Percentiles rank a stretch among this genome's conserved stretches.
Conservation (phyloP, 2,113 vertebrate genomes). For the Romanogobio albipinnatus region DNA sequence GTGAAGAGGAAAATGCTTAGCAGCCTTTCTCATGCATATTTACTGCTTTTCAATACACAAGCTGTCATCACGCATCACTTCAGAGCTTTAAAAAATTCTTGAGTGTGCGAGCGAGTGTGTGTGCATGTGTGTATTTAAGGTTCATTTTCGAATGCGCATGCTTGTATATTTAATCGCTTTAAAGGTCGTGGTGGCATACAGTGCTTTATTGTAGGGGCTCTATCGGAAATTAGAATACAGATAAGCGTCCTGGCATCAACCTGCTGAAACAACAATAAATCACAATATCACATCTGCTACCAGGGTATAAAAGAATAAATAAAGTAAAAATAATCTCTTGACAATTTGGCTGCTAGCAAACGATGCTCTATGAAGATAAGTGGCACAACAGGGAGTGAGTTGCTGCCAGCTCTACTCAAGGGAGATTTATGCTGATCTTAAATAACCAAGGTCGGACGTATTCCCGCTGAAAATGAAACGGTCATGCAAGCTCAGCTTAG, state of each 20-base stretch:
- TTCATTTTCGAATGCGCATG: constrained; percentile 51
- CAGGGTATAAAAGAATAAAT: constrained; percentile 51
- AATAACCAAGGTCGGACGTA: constrained; percentile 56
- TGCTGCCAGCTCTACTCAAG: constrained; percentile 48
- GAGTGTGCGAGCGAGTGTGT: constrained; percentile 44
- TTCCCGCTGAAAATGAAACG: constrained; percentile 57
- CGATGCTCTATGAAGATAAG: constrained; percentile 55
- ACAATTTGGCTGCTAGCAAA: constrained; percentile 56
- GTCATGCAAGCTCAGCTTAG: constrained; percentile 45
- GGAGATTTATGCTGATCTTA: constrained; percentile 61
- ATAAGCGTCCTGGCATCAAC: constrained; percentile 20
- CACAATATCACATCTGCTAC: constrained; percentile 34
- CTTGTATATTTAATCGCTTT: constrained; percentile 52
- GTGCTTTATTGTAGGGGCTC: constrained; percentile 12
- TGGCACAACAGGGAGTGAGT: constrained; percentile 50
- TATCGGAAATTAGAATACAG: constrained; percentile 33
- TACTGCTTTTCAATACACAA: constrained; percentile 63
- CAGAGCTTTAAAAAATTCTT: constrained; percentile 70
- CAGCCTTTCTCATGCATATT: constrained; percentile 78
- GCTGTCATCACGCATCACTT: constrained; percentile 68
- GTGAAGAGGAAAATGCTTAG: constrained; percentile 73
- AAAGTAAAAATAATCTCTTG: constrained; percentile 51
- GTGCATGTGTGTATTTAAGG: constrained; percentile 21
- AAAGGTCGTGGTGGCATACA: constrained; percentile 68
- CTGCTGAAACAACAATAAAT: constrained; percentile 44